Base-by-base conservation (phyloP, 2,797 vertebrate species). In the Macropodus opercularis region DNA sequence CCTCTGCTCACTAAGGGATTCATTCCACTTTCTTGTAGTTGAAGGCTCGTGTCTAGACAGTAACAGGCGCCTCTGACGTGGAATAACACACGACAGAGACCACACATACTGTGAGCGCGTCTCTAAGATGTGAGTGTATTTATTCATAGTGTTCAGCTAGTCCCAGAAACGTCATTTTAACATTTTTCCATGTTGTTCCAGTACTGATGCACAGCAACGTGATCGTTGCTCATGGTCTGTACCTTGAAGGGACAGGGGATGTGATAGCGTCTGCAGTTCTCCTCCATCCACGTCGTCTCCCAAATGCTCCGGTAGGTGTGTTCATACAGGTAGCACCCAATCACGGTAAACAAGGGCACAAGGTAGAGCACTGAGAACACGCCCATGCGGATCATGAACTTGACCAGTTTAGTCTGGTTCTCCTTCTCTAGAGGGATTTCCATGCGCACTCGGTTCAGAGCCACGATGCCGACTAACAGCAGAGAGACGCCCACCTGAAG, bases 331-430 rank as follows among this genome's bases (percentile, higher is more conserved):
- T 98, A 96, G 90, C 97, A 98, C 24, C 95, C 96, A 53, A 99
- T 95, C 39, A 99, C 95, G n/a, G 96, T 94, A 82, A 98, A 85
- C 72, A 98, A 90, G 0, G 97, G 97, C 42, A 94, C 94, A 15
- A 99, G 94, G 85, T 99, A 98, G 31, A 99, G 93, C 34, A 96
- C 93, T 3, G 97, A 98, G 91, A 99, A 99, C 34, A 98, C 96
- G 3, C 94, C 97, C 54, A 99, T 98, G 29, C 97, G 94, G 89
- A 99, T 99, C 97, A 99, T 99, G 90, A 99, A 99, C 89, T 99
- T 99, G 81, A 98, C 96, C 48, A 99, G 87, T 84, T 99, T 99
- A 91, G 96, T 96, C 91, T 98, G 97, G 87, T 99, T 98, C 89
- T 98, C 96, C 82, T 98, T 98, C 83, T 98, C 97, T 83, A 98